phyloP scores from a whole-genome alignment of 2,797 vertebrate genomes.

The Lindbergichthys nudifrons region DNA sequence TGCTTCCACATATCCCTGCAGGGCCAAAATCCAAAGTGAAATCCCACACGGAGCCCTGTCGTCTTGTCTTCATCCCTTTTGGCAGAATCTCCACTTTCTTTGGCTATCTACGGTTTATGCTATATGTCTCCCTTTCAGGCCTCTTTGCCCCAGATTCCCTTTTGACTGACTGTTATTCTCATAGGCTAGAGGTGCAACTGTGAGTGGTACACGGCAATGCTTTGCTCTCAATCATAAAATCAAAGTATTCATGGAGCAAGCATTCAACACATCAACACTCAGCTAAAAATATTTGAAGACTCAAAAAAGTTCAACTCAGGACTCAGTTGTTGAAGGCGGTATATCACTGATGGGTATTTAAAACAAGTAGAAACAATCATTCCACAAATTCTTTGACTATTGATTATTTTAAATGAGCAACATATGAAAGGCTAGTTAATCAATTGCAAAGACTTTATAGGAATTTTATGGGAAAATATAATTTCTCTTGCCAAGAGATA shows the following conservation, averaged over 20 bases:
- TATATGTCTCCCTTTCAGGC: conserved; percentile 82
- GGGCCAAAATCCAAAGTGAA: conserved; percentile 83
- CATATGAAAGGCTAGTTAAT: neutral
- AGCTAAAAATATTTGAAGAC: neutral
- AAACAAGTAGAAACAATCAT: neutral
- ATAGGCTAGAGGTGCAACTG: conserved; percentile 73
- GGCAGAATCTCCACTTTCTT: conserved; percentile 85
- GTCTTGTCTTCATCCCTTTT: conserved; percentile 82
- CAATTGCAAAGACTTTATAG: neutral
- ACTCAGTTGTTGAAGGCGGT: neutral
- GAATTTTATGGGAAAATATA: neutral
- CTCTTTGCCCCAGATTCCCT: conserved; percentile 80
- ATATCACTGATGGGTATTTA: neutral
- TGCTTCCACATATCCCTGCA: conserved; percentile 79
- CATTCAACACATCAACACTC: conserved; percentile 13
- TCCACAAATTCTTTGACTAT: neutral
- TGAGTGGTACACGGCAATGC: conserved; percentile 52
- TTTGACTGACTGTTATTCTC: conserved; percentile 74
- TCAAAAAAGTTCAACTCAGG: neutral
- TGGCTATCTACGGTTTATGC: conserved; percentile 77
- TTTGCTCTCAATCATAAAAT: conserved; percentile 58
- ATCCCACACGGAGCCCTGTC: conserved; percentile 81
- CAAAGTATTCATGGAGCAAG: conserved; percentile 15
- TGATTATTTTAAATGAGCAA: conserved; percentile 3
- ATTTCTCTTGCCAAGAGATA: neutral